A percentile compares a stretch with the other conserved stretches of the same genome.
Evolutionary conservation across 2,888 invertebrate species (phyloP).

Genomic region (Archips crataeganus): DNA sequence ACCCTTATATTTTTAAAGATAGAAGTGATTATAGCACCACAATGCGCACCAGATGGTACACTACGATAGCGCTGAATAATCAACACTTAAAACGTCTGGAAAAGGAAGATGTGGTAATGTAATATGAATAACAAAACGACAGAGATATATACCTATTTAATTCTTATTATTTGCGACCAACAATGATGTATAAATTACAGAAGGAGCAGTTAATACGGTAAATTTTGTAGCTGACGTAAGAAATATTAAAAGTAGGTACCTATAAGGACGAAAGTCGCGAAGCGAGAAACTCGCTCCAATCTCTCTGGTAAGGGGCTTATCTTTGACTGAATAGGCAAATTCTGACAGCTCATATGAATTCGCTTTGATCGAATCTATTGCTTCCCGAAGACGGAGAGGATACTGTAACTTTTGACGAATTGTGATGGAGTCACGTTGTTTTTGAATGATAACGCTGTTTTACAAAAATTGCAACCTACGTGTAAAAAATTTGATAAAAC

Average conservation of each 20-base stretch:
- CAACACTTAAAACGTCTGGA: conserved; percentile 86
- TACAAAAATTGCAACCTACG: conserved; percentile 1
- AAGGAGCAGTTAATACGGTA: conserved; percentile 57
- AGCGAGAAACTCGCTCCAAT: conserved; percentile 30
- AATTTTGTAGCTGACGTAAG: conserved; percentile 53
- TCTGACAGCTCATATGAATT: conserved; percentile 44
- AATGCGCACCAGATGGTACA: conserved; percentile 73
- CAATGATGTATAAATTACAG: conserved; percentile 75
- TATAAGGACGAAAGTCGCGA: conserved; percentile 25
- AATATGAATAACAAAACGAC: conserved; percentile 85
- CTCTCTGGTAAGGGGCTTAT: conserved; percentile 42
- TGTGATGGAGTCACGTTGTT: conserved; percentile 41
- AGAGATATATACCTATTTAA: conserved; percentile 83
- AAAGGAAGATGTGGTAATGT: conserved; percentile 85
- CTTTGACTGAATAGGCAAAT: conserved; percentile 43
- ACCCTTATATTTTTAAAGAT: conserved; percentile 60
- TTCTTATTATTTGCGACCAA: conserved; percentile 77
- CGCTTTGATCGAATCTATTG: conserved; percentile 43
- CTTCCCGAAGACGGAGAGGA: conserved; percentile 29
- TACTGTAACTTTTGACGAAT: conserved; percentile 42
- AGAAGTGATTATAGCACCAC: conserved; percentile 58
- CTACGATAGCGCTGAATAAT: conserved; percentile 83
- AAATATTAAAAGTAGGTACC: conserved; percentile 24
- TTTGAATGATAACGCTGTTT: conserved; percentile 24
- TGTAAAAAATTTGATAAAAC: not conserved